Base-by-base conservation (phyloP, 2,797 vertebrate genomes). In the Myripristis jacobus region DNA sequence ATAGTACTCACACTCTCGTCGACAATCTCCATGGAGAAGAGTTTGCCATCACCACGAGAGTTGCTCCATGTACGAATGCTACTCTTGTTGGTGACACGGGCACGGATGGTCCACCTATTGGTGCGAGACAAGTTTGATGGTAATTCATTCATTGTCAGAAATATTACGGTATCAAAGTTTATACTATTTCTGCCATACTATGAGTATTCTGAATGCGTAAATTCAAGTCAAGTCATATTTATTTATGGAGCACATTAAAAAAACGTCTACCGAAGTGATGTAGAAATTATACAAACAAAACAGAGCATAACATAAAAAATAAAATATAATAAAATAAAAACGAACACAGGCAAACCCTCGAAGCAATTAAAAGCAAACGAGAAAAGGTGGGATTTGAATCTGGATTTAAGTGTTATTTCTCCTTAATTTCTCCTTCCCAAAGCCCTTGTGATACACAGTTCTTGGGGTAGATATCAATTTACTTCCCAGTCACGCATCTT, bases 21-120 rank as follows among this genome's bases (percentile, higher is more conserved):
- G 66, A 99, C 95, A 1, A 99, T 83, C 89, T 99, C 98, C 83
- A 99, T 92, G 46, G 97, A 98, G 82, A 99, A 99, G 34, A 99
- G 96, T 82, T 97, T 98, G 53, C 98, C 98, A 31, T 99, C 96
- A 0, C 98, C 98, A 7, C 97, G 96, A 15, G 96, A 96, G 89
- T 99, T 99, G 93, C 97, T 99, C 98, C 98, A 99, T 0, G 96
- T 98, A 4, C 97, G 96, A 85, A 99, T 95, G 84, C 92, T 83
- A 73, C 95, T 94, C 89, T 98, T 99, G 84, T 99, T 98, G 88
- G 97, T 99, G 24, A 99, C 94, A 16, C 98, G 95, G 36, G 96
- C 98, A 8, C 98, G 95, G 79, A 99, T 92, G 10, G 97, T 99
- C 98, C 98, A 99, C 91, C 98, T 99, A 65, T 25, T 1, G 75